Base-by-base conservation (phyloP, 1,140 invertebrate species). In the Ctenoplectra terminalis region DNA sequence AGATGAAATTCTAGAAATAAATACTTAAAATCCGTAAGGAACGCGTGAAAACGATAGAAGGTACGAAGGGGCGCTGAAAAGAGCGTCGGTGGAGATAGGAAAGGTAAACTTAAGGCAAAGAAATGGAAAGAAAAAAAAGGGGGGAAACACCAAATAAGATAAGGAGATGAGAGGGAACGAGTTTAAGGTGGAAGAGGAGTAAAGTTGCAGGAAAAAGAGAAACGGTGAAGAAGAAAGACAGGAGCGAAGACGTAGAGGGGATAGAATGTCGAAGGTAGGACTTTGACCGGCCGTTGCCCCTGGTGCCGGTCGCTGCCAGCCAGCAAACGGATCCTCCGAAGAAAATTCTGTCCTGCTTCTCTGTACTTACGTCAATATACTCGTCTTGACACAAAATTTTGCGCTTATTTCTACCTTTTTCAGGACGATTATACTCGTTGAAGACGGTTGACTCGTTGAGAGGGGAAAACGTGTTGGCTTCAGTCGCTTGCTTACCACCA, bases 251-350 rank as follows among this genome's bases (percentile, higher is more conserved):
- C 15, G 58, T 73, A 20, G 69, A 29, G 69, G 72, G 56, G 66
- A 67, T 79, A 72, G 70, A 82, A 63, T 63, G 81, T 78, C 84
- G 85, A 83, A 84, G 83, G 89, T 84, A 90, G 87, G 92, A 92
- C 91, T 92, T 91, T 93, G 92, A 92, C 92, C 92, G 92, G 92
- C 88, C 92, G 89, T 92, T 93, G 92, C 91, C 90, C 92, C 85
- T 90, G 72, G 72, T 37, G 43, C 54, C 75, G 66, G 82, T 71
- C 43, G 80, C 69, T 74, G 46, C 58, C 15, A 54, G 69, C 43
- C 52, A 23, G 76, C 69, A 54, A 73, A 81, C 84, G 52, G 31
- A 72, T 80, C 54, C 71, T 80, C 69, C 50, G 54, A 84, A 80
- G 72, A 86, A 84, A 77, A 77, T 67, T 80, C 71, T 72, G 80